Base-by-base conservation (phyloP, 2,888 invertebrate species). In the Eucriotettix oculatus region DNA sequence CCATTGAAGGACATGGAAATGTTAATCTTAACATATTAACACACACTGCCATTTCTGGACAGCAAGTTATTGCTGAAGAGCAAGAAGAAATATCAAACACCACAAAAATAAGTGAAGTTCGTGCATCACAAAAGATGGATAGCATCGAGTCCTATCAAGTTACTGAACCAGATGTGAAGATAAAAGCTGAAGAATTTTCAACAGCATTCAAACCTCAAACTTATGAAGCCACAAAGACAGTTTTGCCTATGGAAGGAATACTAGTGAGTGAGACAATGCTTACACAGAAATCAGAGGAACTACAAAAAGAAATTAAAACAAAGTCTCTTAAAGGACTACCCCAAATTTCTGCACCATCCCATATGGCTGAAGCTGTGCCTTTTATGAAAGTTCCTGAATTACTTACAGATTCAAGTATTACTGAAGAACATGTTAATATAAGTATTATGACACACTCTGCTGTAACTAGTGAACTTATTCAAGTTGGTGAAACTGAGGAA, bases 1-100 rank as follows among this genome's bases (percentile, higher is more conserved):
- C 60, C 14, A 52, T 16, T 42, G 48, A 52, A 14, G 52, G 54
- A 14, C 68, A 69, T 52, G 69, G 74, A 53, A 73, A 68, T 56
- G 81, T 81, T 0, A 76, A 71, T 58, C 61, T 80, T 3, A 78
- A 76, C 66, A 64, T 82, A 42, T 77, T 80, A 66, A 72, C 79
- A 1, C 75, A 75, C 61, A 76, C 74, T 64, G 78, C 81, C 1
- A 61, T 82, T 52, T 72, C 77, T 10, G 72, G 71, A 60, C 75
- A 76, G 60, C 70, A 76, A 61, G 71, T 75, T 2, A 67, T 70
- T 42, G 69, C 70, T 63, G 74, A 77, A 63, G 80, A 80, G 67
- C 74, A 73, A 65, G 78, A 79, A 67, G 67, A 67, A 48, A 63
- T 66, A 44, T 60, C 60, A 10, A 63, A 68, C 40, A 64, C 65